Percentiles rank a stretch among this genome's conserved stretches.
These are phyloP conservation scores for Schizopygopsis malacanthus DNA, from an alignment of 2,797 vertebrate genomes.

Conservation along the genomic window DNA sequence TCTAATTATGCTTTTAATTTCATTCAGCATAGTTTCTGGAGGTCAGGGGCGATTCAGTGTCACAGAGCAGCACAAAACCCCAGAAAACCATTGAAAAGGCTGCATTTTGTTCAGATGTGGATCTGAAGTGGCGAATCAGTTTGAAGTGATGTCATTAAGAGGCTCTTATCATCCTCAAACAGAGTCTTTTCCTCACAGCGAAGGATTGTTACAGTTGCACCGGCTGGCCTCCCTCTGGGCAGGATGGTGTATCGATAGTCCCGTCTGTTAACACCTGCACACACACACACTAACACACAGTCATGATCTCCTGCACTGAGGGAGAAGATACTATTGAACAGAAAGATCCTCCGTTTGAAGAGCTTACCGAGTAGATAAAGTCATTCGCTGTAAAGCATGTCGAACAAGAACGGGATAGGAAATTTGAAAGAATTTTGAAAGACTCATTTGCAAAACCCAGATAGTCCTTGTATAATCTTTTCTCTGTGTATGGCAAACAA, in stretches of 20 bases:
- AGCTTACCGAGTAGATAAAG: conserved; percentile 29
- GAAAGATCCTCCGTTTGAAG: conserved; percentile 29
- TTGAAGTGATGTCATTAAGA: conserved; percentile 33
- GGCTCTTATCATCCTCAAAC: conserved; percentile 22
- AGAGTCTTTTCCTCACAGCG: conserved; percentile 21
- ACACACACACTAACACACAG: conserved; percentile 10
- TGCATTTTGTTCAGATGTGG: conserved; percentile 20
- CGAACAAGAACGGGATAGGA: conserved; percentile 30
- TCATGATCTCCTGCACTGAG: conserved; percentile 30
- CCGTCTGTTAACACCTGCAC: conserved; percentile 18
- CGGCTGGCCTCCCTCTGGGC: conserved; percentile 33
- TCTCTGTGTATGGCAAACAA: conserved; percentile 49
- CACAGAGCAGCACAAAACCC: background rate
- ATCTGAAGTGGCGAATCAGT: conserved; percentile 31
- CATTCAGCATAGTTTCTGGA: background rate
- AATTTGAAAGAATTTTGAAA: conserved; percentile 31
- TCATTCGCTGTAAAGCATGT: conserved; percentile 9
- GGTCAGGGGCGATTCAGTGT: background rate
- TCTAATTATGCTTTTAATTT: background rate
- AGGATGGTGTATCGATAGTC: conserved; percentile 38
- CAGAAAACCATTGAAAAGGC: background rate
- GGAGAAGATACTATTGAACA: conserved; percentile 31
- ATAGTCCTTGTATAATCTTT: conserved; percentile 47
- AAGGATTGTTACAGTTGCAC: conserved; percentile 25
- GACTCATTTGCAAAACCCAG: conserved; percentile 53